A percentile compares a stretch with the other conserved stretches of the same genome.
Conservation (phyloP, 2,888 invertebrate species). For the Eristalis tenax region DNA sequence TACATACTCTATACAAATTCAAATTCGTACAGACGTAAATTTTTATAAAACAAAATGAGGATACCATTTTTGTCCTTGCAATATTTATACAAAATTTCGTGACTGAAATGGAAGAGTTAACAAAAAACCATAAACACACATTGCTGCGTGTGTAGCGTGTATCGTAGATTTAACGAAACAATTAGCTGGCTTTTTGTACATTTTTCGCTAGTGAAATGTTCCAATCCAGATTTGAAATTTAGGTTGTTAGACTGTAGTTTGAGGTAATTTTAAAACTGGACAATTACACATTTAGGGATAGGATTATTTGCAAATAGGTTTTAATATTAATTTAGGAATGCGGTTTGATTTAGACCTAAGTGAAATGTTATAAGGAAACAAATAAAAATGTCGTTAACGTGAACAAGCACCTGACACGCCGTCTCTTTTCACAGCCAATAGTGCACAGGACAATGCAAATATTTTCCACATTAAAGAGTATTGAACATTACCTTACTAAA, state of each 20-base stretch:
- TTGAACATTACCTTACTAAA: too few relatives aligned
- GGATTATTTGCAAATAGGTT: not conserved
- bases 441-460: too few relatives aligned
- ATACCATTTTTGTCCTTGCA: slow-evolving; percentile 32
- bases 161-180: not conserved
- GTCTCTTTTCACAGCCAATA: too few relatives aligned
- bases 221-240: not conserved
- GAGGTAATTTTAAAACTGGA: not conserved
- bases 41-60: not conserved
- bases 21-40: slow-evolving; percentile 29
- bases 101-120: slow-evolving; percentile 51
- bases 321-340: not conserved
- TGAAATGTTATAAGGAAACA: not conserved
- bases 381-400: not conserved
- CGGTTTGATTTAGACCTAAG: not conserved
- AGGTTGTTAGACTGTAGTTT: not conserved
- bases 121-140: slow-evolving; percentile 9
- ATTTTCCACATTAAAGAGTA: too few relatives aligned
- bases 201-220: not conserved
- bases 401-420: not conserved
- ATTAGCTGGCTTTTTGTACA: not conserved
- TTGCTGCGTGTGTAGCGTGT: slow-evolving; percentile 15
- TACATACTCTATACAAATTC: slow-evolving; percentile 33
- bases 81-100: slow-evolving; percentile 58
- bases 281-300: not conserved